Evolutionary conservation across 2,797 vertebrate species (phyloP).

Genomic region (Babyrousa celebensis): DNA sequence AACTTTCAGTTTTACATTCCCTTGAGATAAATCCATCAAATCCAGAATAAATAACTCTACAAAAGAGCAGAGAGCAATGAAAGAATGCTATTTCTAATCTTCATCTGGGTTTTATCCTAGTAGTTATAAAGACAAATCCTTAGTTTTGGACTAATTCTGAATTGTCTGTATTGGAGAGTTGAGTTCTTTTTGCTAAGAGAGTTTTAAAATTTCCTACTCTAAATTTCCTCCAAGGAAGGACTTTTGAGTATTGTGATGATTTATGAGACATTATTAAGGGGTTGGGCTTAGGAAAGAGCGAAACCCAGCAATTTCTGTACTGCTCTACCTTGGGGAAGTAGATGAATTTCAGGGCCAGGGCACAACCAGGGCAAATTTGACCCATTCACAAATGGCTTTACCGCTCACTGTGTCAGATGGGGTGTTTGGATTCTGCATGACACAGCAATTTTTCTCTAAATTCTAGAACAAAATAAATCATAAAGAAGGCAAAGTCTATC

Average conservation of each 20-base stretch:
- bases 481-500: background rate
- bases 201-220: conserved; percentile 39
- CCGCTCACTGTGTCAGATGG: background rate
- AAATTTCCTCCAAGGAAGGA: background rate
- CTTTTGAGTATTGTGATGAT: conserved; percentile 24
- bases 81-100: conserved; percentile 34
- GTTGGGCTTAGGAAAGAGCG: background rate
- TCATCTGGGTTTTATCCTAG: conserved; percentile 42
- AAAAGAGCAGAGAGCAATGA: background rate
- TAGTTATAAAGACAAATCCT: background rate
- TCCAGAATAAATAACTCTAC: conserved; percentile 54
- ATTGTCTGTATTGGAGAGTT: background rate
- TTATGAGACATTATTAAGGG: conserved; percentile 44
- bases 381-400: background rate
- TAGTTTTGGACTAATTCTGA: conserved; percentile 55
- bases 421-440: background rate
- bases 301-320: background rate
- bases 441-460: background rate
- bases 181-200: conserved; percentile 51
- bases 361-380: background rate
- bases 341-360: background rate
- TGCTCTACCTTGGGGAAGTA: background rate
- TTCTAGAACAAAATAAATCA: conserved; percentile 51
- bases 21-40: conserved; percentile 58
- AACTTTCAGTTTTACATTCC: conserved; percentile 58